phyloP scores from a whole-genome alignment of 2,888 invertebrate species.

The Chydorus sphaericus region DNA sequence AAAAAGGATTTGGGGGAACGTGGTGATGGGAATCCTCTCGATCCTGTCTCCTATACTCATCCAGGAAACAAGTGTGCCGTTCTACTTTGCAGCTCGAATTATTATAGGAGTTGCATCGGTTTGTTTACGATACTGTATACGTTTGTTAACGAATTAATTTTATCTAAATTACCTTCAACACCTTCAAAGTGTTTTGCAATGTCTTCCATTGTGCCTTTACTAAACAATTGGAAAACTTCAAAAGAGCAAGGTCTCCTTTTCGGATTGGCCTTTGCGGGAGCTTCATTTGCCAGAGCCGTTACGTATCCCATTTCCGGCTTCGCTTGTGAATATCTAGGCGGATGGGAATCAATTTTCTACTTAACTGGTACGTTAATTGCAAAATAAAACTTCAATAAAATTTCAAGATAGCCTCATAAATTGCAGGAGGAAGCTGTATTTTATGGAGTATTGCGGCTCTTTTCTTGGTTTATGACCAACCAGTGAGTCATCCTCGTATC shows the following conservation, averaged over 20 bases:
- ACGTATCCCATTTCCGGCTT: constrained; percentile 41
- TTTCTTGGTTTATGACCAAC: constrained; percentile 36
- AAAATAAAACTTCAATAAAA: too few species aligned
- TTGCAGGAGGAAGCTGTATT: constrained; percentile 30
- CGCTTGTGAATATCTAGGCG: constrained; percentile 37
- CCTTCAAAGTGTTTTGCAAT: too few species aligned
- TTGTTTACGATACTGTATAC: not conserved
- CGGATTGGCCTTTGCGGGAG: constrained; percentile 31
- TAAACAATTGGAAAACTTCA: not conserved
- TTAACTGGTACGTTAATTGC: constrained; percentile 31
- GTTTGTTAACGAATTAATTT: not conserved
- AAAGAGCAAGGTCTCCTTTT: constrained; percentile 6
- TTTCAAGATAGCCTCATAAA: too few species aligned
- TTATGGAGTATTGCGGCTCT: constrained; percentile 33
- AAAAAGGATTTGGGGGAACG: not conserved
- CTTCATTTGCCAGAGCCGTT: constrained; percentile 32
- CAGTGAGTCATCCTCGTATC: constrained; percentile 39
- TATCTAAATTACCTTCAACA: too few species aligned
- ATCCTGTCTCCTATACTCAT: not conserved
- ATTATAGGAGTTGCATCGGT: not conserved
- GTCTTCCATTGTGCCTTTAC: not conserved
- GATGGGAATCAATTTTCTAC: constrained; percentile 48
- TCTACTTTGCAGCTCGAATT: not conserved
- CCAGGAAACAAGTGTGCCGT: not conserved
- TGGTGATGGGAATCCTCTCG: not conserved